Conservation (phyloP, 2,797 vertebrate species). For the Anisognathus igniventris region DNA sequence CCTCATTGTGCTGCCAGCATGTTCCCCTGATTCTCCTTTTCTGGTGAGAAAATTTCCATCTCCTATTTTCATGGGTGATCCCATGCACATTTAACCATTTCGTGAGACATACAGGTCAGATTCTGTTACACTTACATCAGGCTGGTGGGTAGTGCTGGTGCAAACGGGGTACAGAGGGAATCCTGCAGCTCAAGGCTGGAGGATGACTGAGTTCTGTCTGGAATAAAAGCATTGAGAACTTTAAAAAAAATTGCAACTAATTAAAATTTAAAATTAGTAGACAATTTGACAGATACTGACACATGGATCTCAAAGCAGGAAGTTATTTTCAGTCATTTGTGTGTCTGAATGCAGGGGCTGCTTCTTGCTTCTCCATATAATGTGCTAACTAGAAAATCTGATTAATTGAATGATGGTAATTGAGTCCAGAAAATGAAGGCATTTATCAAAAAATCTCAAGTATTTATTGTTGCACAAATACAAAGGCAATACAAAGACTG, state of each 20-base stretch:
- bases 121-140: accelerated
- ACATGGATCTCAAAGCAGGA: conserved; percentile 20
- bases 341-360: not conserved
- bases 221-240: not conserved
- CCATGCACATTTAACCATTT: not conserved
- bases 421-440: not conserved
- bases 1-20: not conserved
- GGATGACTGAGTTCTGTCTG: not conserved
- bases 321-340: conserved; percentile 27
- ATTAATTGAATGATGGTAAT: not conserved
- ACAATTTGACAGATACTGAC: conserved; percentile 27
- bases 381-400: not conserved
- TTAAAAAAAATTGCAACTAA: not conserved
- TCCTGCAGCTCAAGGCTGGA: not conserved
- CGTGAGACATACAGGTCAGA: not conserved
- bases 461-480: not conserved
- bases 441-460: not conserved
- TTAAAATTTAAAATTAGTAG: conserved; percentile 37
- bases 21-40: not conserved
- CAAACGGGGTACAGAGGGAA: not conserved
- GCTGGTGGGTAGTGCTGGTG: accelerated
- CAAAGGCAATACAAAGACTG: not conserved
- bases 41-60: not conserved
- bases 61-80: not conserved
- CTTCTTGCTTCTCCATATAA: not conserved